Base-by-base conservation (phyloP, 2,113 vertebrate genomes). In the Catharus fuscescens region DNA sequence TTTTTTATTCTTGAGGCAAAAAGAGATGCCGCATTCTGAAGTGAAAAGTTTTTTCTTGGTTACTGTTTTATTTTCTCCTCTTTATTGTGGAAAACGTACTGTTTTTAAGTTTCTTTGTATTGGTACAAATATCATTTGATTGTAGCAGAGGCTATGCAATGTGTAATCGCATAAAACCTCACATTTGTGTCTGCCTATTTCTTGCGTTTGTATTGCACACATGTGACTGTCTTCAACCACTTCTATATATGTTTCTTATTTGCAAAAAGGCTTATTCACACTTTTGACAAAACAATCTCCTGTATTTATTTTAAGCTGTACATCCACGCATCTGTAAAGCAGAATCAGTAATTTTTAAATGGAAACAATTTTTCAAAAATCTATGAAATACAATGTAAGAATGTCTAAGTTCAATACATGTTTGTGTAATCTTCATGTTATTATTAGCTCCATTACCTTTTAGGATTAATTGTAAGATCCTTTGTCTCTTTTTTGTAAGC, bases 21-120 rank as follows among this genome's bases (percentile, higher is more conserved):
- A 95, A 87, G n/a, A 83, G 62, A 83, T 73, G 79, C 80, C 18
- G 21, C 54, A 66, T 92, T 92, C 42, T 85, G 62, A 91, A 82
- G 14, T 66, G 45, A 95, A 69, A 87, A 69, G 12, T 14, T 61
- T 91, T 83, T 81, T 79, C n/a, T 65, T 73, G 28, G 18, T 92
- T 53, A 13, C 29, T 72, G 17, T 80, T 92, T 80, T 78, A 59
- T 91, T 90, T 90, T 73, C 74, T 59, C 7, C 17, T 71, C 38
- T 82, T 87, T 77, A 60, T 86, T 86, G 42, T 80, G 74, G 47
- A 91, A 88, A 94, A n/a, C 23, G 56, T 77, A n/a, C 47, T 90
- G 42, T 69, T 84, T 91, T 31, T 77, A 24, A 80, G 19, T 72
- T 91, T 87, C 40, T 95, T 81, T 79, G 48, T 81, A 45, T 76